Percentiles rank a stretch among this genome's conserved stretches.
Evolutionary conservation across 1,140 invertebrate species (phyloP).

Genomic region (Heliconius hermathena): DNA sequence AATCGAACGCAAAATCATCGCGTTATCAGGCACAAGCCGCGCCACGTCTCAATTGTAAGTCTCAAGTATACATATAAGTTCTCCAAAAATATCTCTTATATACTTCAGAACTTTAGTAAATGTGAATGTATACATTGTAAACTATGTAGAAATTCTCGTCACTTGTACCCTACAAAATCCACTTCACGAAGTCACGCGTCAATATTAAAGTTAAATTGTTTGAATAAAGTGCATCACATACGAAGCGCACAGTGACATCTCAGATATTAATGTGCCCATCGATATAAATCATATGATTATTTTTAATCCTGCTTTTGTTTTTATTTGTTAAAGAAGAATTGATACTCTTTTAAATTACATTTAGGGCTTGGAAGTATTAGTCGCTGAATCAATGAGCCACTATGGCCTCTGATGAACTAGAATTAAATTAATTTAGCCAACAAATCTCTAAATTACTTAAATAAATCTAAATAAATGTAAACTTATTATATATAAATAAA

Average conservation of each 20-base stretch:
- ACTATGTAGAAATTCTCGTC: slow-evolving; percentile 14
- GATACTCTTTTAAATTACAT: not conserved
- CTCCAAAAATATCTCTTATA: no score
- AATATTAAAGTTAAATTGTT: slow-evolving; percentile 64
- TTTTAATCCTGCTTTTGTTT: slow-evolving; percentile 5
- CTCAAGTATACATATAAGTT: no score
- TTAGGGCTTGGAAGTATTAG: not conserved
- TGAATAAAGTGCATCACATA: slow-evolving; percentile 64
- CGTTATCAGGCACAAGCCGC: no score
- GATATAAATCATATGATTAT: slow-evolving; percentile 14
- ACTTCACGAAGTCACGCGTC: slow-evolving; percentile 57
- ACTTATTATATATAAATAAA: not conserved
- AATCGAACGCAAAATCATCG: no score
- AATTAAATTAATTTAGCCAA: no score
- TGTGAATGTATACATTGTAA: no score
- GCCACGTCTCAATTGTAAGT: no score
- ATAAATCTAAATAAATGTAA: no score
- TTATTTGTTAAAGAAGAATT: not conserved
- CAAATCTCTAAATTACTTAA: not conserved
- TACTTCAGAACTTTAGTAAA: no score
- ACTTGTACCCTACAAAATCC: slow-evolving; percentile 35
- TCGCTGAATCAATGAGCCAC: no score
- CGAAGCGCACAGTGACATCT: slow-evolving; percentile 25
- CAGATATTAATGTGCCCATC: slow-evolving; percentile 15
- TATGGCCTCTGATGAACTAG: no score